These are phyloP conservation scores for Atherinomorus stipes DNA, from an alignment of 2,113 vertebrate genomes.

Conservation along the genomic window DNA sequence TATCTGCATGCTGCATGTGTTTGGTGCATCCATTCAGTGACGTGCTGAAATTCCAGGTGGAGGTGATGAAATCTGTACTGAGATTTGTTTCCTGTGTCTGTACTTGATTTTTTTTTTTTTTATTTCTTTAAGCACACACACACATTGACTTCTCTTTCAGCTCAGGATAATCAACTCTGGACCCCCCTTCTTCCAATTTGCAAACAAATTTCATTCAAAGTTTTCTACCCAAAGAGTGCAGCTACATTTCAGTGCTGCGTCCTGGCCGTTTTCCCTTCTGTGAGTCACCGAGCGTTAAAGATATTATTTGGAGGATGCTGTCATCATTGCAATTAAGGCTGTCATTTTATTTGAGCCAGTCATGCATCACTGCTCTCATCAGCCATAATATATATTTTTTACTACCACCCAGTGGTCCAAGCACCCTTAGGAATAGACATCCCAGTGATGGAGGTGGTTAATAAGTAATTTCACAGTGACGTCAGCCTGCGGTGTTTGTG, in stretches of 20 bases:
- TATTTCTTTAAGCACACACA: neutral
- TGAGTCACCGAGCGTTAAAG: constrained; percentile 52
- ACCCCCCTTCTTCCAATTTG: neutral
- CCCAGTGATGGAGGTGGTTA: constrained; percentile 29
- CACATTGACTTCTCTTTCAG: constrained; percentile 42
- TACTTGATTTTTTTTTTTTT: constrained; percentile 36
- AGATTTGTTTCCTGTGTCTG: constrained; percentile 22
- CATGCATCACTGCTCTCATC: constrained; percentile 42
- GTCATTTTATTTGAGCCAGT: constrained; percentile 46
- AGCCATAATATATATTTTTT: constrained; percentile 30
- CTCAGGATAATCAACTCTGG: constrained; percentile 7
- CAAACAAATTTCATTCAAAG: neutral
- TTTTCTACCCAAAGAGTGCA: neutral
- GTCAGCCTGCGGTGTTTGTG: constrained; percentile 34
- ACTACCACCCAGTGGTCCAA: constrained; percentile 20
- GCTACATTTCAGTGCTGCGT: constrained; percentile 12
- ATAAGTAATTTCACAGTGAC: constrained; percentile 45
- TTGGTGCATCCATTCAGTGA: constrained; percentile 33
- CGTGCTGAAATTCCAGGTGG: constrained; percentile 46
- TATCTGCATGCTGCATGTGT: constrained; percentile 78
- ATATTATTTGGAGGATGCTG: constrained; percentile 54
- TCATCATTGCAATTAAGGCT: constrained; percentile 46
- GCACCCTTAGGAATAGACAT: constrained; percentile 19
- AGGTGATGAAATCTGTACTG: constrained; percentile 45
- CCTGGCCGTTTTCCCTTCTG: constrained; percentile 31